Conservation (phyloP, 2,113 vertebrate species). For the Patagioenas fasciata region DNA sequence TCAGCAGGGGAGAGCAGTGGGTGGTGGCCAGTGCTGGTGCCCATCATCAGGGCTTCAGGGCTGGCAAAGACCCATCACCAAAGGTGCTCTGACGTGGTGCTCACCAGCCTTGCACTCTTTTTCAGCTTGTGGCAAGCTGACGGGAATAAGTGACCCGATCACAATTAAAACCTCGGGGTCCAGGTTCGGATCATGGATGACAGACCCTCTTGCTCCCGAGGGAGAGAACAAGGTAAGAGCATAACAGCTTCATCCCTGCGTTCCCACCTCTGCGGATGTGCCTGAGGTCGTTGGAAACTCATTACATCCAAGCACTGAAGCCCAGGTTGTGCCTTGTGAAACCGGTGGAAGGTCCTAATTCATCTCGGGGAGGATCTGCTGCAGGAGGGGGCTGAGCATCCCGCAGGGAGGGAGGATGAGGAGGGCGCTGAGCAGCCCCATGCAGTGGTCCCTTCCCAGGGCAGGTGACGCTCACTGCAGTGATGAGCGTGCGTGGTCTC, state of each 20-base stretch:
- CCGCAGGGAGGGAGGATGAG: not conserved
- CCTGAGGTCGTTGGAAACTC: not conserved
- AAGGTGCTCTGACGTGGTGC: not conserved
- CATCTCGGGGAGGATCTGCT: not conserved
- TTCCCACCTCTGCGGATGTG: fast-evolving
- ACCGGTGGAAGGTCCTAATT: not conserved
- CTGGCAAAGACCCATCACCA: not conserved
- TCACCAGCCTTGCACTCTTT: constrained; percentile 54
- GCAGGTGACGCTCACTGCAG: not conserved
- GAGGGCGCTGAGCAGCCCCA: not conserved
- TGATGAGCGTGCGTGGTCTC: fast-evolving
- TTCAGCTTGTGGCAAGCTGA: constrained; percentile 96
- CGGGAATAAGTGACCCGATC: constrained; percentile 93
- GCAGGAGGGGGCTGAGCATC: not conserved
- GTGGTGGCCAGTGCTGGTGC: not conserved
- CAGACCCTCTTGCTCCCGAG: constrained; percentile 91
- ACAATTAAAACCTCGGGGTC: constrained; percentile 96
- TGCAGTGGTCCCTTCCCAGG: not conserved
- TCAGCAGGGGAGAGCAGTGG: fast-evolving
- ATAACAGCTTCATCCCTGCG: fast-evolving
- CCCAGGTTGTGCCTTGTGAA: not conserved
- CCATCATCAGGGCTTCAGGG: fast-evolving
- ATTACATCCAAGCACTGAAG: not conserved
- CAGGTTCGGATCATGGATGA: constrained; percentile 98
- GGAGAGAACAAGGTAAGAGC: constrained; percentile 91